Percentiles rank a stretch among this genome's conserved stretches.
Conservation (phyloP, 2,888 invertebrate genomes). For the Epinotia bilunana region DNA sequence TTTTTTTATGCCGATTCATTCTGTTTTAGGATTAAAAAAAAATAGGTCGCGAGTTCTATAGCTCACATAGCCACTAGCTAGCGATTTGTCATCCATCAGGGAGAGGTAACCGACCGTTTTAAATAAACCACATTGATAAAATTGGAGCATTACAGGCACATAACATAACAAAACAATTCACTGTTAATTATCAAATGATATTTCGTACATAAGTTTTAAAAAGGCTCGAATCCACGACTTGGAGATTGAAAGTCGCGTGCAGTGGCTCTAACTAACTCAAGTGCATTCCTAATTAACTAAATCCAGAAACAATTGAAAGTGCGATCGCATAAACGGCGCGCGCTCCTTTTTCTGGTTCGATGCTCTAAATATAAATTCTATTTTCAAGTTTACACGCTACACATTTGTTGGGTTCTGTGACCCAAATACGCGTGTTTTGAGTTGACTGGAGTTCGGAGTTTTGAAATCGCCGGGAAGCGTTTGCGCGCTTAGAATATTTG, state of each 20-base stretch:
- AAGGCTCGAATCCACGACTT: too few species aligned
- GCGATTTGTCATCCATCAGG: too few species aligned
- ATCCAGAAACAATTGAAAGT: conserved; percentile 35
- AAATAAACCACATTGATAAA: too few species aligned
- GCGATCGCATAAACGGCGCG: conserved; percentile 23
- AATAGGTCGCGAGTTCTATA: too few species aligned
- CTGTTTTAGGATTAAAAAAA: too few species aligned
- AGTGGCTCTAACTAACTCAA: not conserved
- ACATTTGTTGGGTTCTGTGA: conserved; percentile 40
- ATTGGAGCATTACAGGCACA: not conserved
- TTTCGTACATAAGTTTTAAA: too few species aligned
- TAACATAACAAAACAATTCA: too few species aligned
- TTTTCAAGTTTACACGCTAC: conserved; percentile 49
- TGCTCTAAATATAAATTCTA: conserved; percentile 49
- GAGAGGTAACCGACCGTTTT: too few species aligned
- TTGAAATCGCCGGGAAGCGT: conserved; percentile 26
- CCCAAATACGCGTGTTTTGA: conserved; percentile 44
- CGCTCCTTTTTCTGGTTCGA: conserved; percentile 37
- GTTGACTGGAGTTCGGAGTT: conserved; percentile 40
- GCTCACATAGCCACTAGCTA: too few species aligned
- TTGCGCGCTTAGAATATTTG: conserved; percentile 29
- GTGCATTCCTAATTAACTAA: conserved; percentile 9
- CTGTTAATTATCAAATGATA: too few species aligned
- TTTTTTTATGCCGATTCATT: too few species aligned
- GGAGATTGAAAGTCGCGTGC: too few species aligned